Base-by-base conservation (phyloP, 2,888 invertebrate genomes). In the Cephalotes varians region DNA sequence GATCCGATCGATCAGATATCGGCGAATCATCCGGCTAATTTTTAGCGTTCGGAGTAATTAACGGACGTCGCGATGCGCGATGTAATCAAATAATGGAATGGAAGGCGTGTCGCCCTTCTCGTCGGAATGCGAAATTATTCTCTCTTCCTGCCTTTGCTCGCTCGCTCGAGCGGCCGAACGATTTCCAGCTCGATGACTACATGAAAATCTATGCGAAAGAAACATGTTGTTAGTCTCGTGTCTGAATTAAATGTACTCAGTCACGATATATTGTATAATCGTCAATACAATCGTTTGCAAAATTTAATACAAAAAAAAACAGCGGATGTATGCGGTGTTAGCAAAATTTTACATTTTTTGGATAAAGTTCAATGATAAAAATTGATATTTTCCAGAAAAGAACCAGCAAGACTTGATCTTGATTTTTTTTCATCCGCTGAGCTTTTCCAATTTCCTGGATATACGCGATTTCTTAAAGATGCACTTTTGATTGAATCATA, bases 101-200 rank as follows among this genome's bases (percentile, higher is more conserved):
- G 60, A 73, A 67, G 77, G 54, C 40, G 77, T 69, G 77, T 69
- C 77, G 54, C 40, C 18, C 69, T 77, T 77, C 77, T 31, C 54
- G 21, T 69, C 21, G 76, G 67, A 67, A 67, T 67, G 54, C 54
- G 54, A 77, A 77, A 77, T 77, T 77, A 69, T 77, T 77, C 69
- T 1, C 77, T n/a, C 69, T 77, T 77, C 77, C 77, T 69, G 77
- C 12, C 69, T 31, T 31, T 40, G 21, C 15, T 47, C 34, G 73
- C 72, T 54, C 40, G 56, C 28, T 54, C 37, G 54, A 28, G 60
- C 34, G 44, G 2, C 28, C 72, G n/a, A n/a, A 28, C 10, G 12
- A 72, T 25, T 34, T 34, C 3, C 34, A 18, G 5, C 58, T 60
- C 34, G 6, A 25, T 21, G 3, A 40, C 31, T 21, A 40, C 3